phyloP scores from a whole-genome alignment of 2,797 vertebrate genomes.

The Acrossocheilus fasciatus region DNA sequence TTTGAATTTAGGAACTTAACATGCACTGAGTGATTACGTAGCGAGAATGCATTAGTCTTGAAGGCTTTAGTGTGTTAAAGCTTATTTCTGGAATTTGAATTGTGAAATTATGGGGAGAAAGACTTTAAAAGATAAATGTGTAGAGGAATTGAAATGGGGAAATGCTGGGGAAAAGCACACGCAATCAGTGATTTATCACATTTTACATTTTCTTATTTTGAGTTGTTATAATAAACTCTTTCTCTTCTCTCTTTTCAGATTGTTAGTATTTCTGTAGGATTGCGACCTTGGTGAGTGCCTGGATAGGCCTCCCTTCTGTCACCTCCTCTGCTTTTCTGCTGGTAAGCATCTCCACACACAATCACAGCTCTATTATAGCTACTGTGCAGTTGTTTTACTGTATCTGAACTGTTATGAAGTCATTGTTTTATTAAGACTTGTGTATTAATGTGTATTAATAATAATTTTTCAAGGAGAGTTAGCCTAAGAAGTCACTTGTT shows the following conservation, averaged over 20 bases:
- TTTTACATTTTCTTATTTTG: neutral
- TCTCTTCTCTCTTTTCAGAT: conserved; percentile 63
- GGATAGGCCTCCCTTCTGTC: conserved; percentile 76
- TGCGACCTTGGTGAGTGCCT: conserved; percentile 75
- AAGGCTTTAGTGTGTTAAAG: neutral
- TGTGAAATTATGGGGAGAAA: conserved; percentile 5
- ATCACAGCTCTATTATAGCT: neutral
- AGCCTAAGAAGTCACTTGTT: neutral
- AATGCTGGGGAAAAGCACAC: conserved; percentile 3
- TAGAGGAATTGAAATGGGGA: conserved; percentile 47
- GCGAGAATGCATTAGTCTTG: neutral
- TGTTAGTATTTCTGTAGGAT: conserved; percentile 74
- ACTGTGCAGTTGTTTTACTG: neutral
- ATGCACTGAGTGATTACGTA: neutral
- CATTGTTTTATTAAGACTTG: neutral
- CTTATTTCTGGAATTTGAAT: neutral
- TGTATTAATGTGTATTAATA: neutral
- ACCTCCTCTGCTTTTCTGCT: conserved; percentile 65
- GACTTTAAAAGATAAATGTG: neutral
- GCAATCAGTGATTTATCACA: neutral
- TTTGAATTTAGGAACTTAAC: neutral
- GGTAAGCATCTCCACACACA: conserved; percentile 62
- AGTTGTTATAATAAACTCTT: neutral
- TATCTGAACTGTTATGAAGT: neutral
- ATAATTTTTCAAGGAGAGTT: neutral